Evolutionary conservation across 1,140 invertebrate genomes (phyloP), one percentile per base, ranked within the genome.

Genomic region (Hyphantria cunea): DNA sequence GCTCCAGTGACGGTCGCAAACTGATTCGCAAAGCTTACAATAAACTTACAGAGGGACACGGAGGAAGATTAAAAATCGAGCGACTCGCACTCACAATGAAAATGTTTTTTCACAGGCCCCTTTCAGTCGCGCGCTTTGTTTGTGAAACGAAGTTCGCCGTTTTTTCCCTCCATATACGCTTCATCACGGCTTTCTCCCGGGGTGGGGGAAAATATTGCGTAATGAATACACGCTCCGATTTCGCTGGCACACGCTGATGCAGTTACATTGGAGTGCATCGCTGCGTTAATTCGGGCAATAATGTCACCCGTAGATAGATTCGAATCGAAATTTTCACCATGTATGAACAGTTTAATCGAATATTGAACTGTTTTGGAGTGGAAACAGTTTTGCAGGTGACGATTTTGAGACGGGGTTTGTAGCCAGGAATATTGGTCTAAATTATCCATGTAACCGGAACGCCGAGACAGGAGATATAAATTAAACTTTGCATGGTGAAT

Each of bases 31-130:
- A 78, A 82, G 78, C 80, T 74, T 66, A 85, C 77, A 84, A 85
- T 85, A 86, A 80, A 86, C 79, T 85, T 83, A 78, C 74, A 71
- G 72, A 61, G 68, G 70, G 68, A 78, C 68, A 72, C 72, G 68
- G 69, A 73, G 72, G 74, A 75, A 87, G 82, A 87, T 87, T 87
- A 87, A 87, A 87, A 87, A 87, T 87, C 82, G 82, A 84, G 84
- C 75, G 82, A 80, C 66, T 82, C 72, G 62, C 80, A 86, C 78
- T 79, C 80, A 85, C 82, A 85, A 85, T 84, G 81, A 86, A 86
- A 86, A 86, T 84, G 78, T 84, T 86, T 84, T 84, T 83, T 80
- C 81, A 74, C 77, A 76, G 77, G 76, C 80, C 80, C 73, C 81
- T 86, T 84, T 84, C 80, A 83, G 77, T 68, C 76, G 74, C 71